phyloP scores from a whole-genome alignment of 2,888 invertebrate genomes.

The Caenorhabditis parvicauda region DNA sequence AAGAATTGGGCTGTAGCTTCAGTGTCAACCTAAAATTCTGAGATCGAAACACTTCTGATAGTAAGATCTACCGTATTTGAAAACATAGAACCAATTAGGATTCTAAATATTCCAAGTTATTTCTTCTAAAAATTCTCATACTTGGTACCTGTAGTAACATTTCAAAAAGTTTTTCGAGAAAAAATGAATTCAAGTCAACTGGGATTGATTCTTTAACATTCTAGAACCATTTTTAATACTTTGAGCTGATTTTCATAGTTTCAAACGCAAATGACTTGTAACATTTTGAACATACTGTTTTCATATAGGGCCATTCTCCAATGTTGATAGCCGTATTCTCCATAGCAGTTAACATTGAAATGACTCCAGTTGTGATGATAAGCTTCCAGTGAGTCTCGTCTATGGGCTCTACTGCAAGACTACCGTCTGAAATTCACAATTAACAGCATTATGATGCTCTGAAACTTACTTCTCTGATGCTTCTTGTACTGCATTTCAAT shows the following conservation, averaged over 20 bases:
- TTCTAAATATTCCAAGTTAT: too few relatives aligned
- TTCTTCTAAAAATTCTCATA: background rate
- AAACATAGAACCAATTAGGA: too few relatives aligned
- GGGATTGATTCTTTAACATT: background rate
- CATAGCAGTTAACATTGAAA: conserved; percentile 10
- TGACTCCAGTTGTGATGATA: conserved; percentile 8
- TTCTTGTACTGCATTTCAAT: too few relatives aligned
- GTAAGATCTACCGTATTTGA: background rate
- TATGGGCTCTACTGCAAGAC: too few relatives aligned
- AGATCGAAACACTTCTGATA: background rate
- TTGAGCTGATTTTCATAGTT: background rate
- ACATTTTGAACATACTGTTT: conserved; percentile 6
- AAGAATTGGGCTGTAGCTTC: conserved; percentile 35
- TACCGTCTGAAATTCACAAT: too few relatives aligned
- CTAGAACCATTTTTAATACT: background rate
- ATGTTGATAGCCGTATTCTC: conserved; percentile 14
- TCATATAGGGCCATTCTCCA: conserved; percentile 19
- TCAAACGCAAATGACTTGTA: background rate
- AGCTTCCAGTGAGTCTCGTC: conserved; percentile 10
- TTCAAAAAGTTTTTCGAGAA: background rate
- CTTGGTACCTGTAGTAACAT: background rate
- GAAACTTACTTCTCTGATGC: too few relatives aligned
- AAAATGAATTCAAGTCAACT: background rate
- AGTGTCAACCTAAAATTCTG: conserved; percentile 21
- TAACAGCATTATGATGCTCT: too few relatives aligned